Conservation (phyloP, 2,113 vertebrate genomes). For the Xenotilapia flavipinnis region DNA sequence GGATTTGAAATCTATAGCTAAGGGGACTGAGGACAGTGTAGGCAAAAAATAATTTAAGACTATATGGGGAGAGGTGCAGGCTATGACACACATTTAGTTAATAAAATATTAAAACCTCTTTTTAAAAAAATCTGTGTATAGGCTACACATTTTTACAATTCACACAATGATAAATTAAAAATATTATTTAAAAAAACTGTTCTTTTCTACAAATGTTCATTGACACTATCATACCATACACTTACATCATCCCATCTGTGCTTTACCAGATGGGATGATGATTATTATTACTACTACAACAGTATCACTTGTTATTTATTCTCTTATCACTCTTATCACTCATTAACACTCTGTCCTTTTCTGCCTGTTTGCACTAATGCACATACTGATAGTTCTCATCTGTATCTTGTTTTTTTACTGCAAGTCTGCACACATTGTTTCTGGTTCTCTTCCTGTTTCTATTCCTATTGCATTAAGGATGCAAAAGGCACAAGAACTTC, state of each 20-base stretch:
- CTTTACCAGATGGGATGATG: neutral
- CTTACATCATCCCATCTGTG: neutral
- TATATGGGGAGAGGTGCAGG: neutral
- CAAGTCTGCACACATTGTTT: neutral
- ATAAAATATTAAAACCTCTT: neutral
- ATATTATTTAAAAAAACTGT: neutral
- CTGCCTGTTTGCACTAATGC: neutral
- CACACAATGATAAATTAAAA: neutral
- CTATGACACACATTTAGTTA: neutral
- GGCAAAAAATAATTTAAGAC: neutral
- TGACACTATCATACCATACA: neutral
- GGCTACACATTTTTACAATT: neutral
- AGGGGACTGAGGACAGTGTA: neutral
- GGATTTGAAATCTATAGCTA: neutral
- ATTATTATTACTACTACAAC: neutral
- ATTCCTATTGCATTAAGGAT: neutral
- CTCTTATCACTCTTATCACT: neutral
- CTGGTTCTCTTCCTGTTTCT: neutral
- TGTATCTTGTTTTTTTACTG: neutral
- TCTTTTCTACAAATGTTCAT: neutral
- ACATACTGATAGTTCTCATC: neutral
- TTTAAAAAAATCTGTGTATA: neutral
- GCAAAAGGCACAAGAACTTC: neutral
- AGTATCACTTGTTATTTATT: neutral
- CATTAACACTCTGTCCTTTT: neutral